phyloP scores from a whole-genome alignment of 2,888 invertebrate species.

The Eretmocerus hayati region DNA sequence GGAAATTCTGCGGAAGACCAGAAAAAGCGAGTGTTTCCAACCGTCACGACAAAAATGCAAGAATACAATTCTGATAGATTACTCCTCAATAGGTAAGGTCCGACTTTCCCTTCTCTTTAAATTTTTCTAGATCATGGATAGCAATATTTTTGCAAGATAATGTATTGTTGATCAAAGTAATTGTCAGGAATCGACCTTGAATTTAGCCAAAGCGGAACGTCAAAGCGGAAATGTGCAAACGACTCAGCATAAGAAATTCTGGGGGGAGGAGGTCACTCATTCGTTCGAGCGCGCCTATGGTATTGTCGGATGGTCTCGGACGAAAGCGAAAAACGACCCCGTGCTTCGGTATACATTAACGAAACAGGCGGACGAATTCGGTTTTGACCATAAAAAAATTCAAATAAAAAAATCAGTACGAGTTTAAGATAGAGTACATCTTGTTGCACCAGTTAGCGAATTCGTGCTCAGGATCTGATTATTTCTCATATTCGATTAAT shows the following conservation, averaged over 20 bases:
- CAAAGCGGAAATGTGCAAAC: conserved; percentile 22
- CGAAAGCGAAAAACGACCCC: conserved; percentile 18
- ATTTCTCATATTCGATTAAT: too few species aligned
- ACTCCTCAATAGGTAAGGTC: conserved; percentile 21
- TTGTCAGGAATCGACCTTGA: too few species aligned
- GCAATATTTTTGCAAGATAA: too few species aligned
- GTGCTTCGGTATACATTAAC: conserved; percentile 17
- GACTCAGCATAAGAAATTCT: conserved; percentile 6
- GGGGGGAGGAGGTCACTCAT: not conserved
- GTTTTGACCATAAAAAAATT: conserved; percentile 2
- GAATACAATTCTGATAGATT: conserved; percentile 12
- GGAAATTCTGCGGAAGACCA: conserved; percentile 9
- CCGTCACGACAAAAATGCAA: conserved; percentile 12
- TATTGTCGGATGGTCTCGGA: conserved; percentile 12
- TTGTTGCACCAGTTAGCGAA: conserved; percentile 5
- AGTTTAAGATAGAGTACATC: conserved; percentile 9
- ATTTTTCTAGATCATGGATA: not conserved
- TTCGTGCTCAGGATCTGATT: too few species aligned
- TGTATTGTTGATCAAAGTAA: too few species aligned
- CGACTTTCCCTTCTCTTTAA: conserved; percentile 18
- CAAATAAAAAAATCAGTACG: conserved; percentile 11
- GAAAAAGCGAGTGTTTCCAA: conserved; percentile 11
- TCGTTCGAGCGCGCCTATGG: conserved; percentile 15
- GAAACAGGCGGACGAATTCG: conserved; percentile 20
- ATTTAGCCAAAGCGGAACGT: conserved; percentile 25